Evolutionary conservation across 2,113 vertebrate species (phyloP).

Genomic region (Anolis sagrei): DNA sequence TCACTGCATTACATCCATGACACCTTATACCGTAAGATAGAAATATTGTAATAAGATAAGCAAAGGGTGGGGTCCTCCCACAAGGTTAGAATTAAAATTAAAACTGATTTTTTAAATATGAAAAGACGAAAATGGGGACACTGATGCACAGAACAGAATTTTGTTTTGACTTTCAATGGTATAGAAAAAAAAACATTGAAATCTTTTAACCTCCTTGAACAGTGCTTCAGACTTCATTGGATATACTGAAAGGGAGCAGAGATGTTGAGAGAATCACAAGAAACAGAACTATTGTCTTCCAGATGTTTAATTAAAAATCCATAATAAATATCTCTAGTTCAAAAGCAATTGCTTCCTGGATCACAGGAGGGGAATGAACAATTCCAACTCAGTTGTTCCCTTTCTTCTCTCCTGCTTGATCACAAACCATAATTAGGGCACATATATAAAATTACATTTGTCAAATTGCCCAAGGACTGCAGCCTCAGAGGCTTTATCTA

Average conservation of each 20-base stretch:
- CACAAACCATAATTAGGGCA: constrained; percentile 58
- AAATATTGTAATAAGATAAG: background rate
- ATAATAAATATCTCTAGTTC: constrained; percentile 42
- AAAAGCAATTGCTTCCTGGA: constrained; percentile 58
- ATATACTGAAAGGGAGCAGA: background rate
- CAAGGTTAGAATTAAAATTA: background rate
- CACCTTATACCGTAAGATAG: too few species aligned
- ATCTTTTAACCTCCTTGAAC: background rate
- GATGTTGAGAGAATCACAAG: background rate
- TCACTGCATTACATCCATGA: background rate
- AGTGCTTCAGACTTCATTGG: background rate
- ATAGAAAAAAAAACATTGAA: background rate
- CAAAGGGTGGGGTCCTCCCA: background rate
- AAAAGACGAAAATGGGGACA: background rate
- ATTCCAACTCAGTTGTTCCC: constrained; percentile 53
- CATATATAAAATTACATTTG: constrained; percentile 60
- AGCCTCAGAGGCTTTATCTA: constrained; percentile 52
- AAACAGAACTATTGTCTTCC: constrained; percentile 19
- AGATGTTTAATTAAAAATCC: constrained; percentile 44
- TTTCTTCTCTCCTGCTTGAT: constrained; percentile 54
- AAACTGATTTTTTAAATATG: background rate
- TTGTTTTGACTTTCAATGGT: background rate
- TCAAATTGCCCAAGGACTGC: constrained; percentile 51
- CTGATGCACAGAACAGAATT: background rate
- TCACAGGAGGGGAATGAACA: constrained; percentile 61